A percentile compares a stretch with the other conserved stretches of the same genome.
Evolutionary conservation across 2,113 vertebrate species (phyloP).

Genomic region (Tyrannus savana): DNA sequence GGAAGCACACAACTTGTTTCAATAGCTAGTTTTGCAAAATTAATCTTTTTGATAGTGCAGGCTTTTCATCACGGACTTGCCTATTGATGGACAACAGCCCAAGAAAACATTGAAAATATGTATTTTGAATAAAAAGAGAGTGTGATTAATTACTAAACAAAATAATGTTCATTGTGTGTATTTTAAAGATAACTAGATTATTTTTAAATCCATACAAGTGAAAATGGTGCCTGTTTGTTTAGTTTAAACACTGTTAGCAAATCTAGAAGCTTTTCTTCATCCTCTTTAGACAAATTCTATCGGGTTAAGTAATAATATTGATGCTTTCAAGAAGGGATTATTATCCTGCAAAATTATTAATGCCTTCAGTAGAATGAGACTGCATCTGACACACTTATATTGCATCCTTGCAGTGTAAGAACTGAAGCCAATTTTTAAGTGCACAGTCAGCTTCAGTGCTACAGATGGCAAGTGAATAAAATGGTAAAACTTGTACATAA

Average conservation of each 20-base stretch:
- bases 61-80: not conserved
- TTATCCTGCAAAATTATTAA: not conserved
- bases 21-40: not conserved
- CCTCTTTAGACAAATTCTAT: not conserved
- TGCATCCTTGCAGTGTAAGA: not conserved
- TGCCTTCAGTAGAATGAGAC: not conserved
- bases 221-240: not conserved
- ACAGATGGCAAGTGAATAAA: not conserved
- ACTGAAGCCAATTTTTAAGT: not conserved
- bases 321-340: not conserved
- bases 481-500: not conserved
- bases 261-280: not conserved
- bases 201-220: not conserved
- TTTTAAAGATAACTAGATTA: not conserved
- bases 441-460: not conserved
- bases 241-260: not conserved
- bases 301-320: not conserved
- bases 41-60: not conserved
- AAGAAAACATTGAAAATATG: not conserved
- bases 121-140: not conserved
- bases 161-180: not conserved
- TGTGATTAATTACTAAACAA: not conserved
- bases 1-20: not conserved
- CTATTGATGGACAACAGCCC: not conserved
- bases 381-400: not conserved